Evolutionary conservation across 2,888 invertebrate species (phyloP), one percentile per base, ranked within the genome.

Genomic region (Troglohyphantes excavatus): DNA sequence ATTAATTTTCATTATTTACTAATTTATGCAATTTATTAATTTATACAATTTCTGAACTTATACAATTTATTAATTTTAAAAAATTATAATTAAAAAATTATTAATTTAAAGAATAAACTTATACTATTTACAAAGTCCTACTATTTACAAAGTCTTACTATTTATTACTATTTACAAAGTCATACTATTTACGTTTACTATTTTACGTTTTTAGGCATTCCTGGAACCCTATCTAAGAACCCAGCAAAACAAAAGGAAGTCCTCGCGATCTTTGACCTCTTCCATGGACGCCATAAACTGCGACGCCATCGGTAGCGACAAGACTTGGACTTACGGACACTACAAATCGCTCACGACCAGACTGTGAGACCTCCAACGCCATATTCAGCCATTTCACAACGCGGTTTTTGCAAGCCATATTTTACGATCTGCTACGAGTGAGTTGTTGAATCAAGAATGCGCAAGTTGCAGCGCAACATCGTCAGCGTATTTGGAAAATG

Each of bases 311-410:
- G 81, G 75, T 6, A 65, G 72, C 23, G 83, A 90, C 29, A 90
- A 90, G 53, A 84, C 72, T 17, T 90, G 90, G 90, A 84, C 83
- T 11, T 90, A 90, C 65, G 90, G 90, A n/a, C 90, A 90, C 53
- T 90, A 84, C 61, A 84, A 84, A 53, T 63, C 83, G 7, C 65
- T 90, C 5, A 72, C 90, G 0, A 83, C 90, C 2, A 67, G 89
- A 43, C 61, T 89, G 21, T 82, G 82, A 89, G 23, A 53, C 21
- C 13, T 17, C 0, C 1, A n/a, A 13, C 53, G 53, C 53, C 53
- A 53, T 53, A 39, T 39, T 53, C 53, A 53, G 53, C n/a, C 53
- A 53, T 53, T 53, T 13, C 5, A 13, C 53, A n/a, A 0, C 17
- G n/a, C n/a, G n/a, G 53, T 53, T n/a, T 53, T 17, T 2, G 17